Evolutionary conservation across 2,113 vertebrate genomes (phyloP).

Genomic region (Plestiodon gilberti): DNA sequence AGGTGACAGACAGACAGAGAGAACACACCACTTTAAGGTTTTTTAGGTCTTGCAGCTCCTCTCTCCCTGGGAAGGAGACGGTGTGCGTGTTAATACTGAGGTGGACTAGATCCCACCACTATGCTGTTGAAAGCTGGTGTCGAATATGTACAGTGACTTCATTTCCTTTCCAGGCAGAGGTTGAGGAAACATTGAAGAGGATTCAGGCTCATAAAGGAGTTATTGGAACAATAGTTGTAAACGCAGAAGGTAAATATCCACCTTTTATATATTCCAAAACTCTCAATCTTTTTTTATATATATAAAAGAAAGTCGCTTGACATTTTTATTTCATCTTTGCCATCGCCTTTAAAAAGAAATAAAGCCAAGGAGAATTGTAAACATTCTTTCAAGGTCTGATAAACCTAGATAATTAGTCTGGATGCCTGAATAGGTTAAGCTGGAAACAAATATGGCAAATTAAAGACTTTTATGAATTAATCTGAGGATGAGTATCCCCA

Average conservation of each 20-base stretch:
- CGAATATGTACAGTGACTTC: background rate
- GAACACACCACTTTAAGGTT: too few relatives aligned
- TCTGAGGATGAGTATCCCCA: background rate
- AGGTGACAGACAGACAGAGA: too few relatives aligned
- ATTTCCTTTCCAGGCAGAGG: constrained; percentile 77
- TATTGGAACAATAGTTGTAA: constrained; percentile 81
- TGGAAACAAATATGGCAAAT: background rate
- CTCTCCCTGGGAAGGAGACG: too few relatives aligned
- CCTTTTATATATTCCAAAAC: background rate
- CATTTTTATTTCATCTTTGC: background rate
- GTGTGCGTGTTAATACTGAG: background rate
- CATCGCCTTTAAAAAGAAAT: background rate
- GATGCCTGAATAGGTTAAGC: background rate
- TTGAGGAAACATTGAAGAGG: constrained; percentile 86
- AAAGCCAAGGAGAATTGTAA: background rate
- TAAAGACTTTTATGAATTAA: background rate
- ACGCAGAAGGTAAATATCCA: constrained; percentile 78
- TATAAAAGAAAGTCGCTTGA: background rate
- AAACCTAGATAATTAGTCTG: constrained; percentile 10
- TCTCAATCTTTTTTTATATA: background rate
- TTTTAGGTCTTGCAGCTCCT: too few relatives aligned
- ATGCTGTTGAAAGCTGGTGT: too few relatives aligned
- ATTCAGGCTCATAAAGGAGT: constrained; percentile 85
- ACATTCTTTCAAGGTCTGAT: constrained; percentile 13
- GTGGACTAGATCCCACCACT: background rate